Evolutionary conservation across 2,888 invertebrate genomes (phyloP).

Genomic region (Chrysodeixis includens): DNA sequence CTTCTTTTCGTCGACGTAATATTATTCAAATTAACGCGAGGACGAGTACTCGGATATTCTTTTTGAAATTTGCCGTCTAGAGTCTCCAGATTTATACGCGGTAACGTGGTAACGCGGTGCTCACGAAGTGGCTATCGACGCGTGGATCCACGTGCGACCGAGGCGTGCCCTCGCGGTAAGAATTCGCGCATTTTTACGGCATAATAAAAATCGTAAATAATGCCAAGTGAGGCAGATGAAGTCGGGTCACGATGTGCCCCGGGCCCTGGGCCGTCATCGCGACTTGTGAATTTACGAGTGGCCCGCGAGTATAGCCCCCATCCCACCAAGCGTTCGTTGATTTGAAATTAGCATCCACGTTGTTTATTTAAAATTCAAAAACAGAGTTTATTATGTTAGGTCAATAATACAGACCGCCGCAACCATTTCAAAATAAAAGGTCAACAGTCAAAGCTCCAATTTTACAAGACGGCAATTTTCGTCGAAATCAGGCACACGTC

Average conservation of each 20-base stretch:
- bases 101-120: slow-evolving; percentile 70
- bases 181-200: slow-evolving; percentile 86
- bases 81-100: slow-evolving; percentile 56
- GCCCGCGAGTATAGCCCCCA: slow-evolving; percentile 72
- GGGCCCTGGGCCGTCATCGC: slow-evolving; percentile 81
- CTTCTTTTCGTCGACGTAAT: slow-evolving; percentile 31
- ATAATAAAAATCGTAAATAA: slow-evolving; percentile 87
- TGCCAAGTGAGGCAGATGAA: slow-evolving; percentile 78
- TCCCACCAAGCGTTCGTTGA: slow-evolving; percentile 70
- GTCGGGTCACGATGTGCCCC: slow-evolving; percentile 85
- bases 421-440: slow-evolving; percentile 69
- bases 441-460: slow-evolving; percentile 72
- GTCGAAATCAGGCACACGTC: slow-evolving; percentile 75
- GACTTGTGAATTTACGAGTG: slow-evolving; percentile 82
- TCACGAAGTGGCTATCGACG: slow-evolving; percentile 83
- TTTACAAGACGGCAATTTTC: slow-evolving; percentile 72
- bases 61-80: slow-evolving; percentile 52
- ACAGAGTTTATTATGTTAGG: slow-evolving; percentile 44
- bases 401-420: slow-evolving; percentile 56
- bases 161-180: slow-evolving; percentile 78
- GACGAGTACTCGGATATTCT: slow-evolving; percentile 51
- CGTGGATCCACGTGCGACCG: slow-evolving; percentile 84
- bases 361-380: slow-evolving; percentile 52
- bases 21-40: slow-evolving; percentile 59
- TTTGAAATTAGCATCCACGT: slow-evolving; percentile 64